A percentile compares a stretch with the other conserved stretches of the same genome.
phyloP scores from a whole-genome alignment of 92 coral and sea anemone species.

The Heliopora coerulea region DNA sequence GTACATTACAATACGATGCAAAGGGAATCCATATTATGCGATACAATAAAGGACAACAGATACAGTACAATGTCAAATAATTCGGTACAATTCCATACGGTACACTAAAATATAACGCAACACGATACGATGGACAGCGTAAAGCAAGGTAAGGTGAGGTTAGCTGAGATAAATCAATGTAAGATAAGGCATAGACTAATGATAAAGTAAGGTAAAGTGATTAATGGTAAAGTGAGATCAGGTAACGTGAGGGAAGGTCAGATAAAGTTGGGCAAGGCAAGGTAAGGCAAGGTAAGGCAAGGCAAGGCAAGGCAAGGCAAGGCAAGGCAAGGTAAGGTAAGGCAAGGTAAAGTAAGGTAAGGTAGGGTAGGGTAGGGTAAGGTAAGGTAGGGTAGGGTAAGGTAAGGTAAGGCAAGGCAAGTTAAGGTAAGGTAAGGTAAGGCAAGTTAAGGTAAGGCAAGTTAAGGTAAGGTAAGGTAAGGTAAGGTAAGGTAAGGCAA shows the following conservation, averaged over 20 bases:
- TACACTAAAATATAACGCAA: too few species aligned
- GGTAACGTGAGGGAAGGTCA: background rate
- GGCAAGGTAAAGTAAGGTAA: background rate
- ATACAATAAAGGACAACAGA: too few species aligned
- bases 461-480: background rate
- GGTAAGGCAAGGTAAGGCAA: constrained; percentile 1
- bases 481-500: background rate
- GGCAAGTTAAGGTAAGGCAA: background rate
- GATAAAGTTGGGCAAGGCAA: background rate
- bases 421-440: background rate
- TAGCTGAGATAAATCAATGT: background rate
- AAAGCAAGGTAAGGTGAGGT: background rate
- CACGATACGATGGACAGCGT: too few species aligned
- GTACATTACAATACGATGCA: too few species aligned
- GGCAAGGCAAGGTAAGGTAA: background rate
- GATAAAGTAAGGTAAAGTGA: background rate
- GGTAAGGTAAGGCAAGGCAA: background rate
- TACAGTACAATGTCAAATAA: too few species aligned
- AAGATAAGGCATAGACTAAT: background rate
- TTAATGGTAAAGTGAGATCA: background rate
- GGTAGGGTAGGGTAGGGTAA: background rate
- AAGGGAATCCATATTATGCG: too few species aligned
- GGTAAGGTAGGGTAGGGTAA: background rate
- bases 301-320: background rate
- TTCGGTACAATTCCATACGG: too few species aligned